These are phyloP conservation scores for Cettia cetti DNA, from an alignment of 2,113 vertebrate genomes.

Conservation along the genomic window DNA sequence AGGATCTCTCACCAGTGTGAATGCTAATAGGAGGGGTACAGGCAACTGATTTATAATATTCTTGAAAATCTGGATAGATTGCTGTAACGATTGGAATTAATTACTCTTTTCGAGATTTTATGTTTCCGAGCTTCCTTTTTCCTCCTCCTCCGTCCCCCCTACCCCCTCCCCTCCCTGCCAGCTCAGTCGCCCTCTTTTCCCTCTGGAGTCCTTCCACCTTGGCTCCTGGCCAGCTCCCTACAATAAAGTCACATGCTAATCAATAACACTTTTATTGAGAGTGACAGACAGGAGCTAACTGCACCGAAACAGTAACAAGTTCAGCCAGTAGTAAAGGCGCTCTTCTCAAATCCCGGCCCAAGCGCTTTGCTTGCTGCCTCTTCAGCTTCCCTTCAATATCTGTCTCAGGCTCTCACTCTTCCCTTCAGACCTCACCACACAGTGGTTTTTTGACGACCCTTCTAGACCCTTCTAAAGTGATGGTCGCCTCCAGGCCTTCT, in stretches of 20 bases:
- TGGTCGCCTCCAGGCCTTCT: not conserved
- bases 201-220: slow-evolving; percentile 51
- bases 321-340: not conserved
- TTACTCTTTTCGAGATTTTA: slow-evolving; percentile 63
- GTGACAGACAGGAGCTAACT: slow-evolving; percentile 66
- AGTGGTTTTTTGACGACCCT: not conserved
- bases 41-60: slow-evolving; percentile 52
- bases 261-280: slow-evolving; percentile 70
- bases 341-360: slow-evolving; percentile 8
- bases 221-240: slow-evolving; percentile 41
- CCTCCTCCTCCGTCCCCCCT: not conserved
- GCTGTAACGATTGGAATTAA: slow-evolving; percentile 58
- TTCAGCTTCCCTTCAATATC: not conserved
- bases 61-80: slow-evolving; percentile 54
- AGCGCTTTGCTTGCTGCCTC: slow-evolving; percentile 24
- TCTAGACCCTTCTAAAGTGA: not conserved
- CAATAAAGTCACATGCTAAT: slow-evolving; percentile 70
- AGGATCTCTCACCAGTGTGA: not conserved
- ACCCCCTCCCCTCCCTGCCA: not conserved
- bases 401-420: not conserved
- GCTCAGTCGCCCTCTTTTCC: slow-evolving; percentile 31
- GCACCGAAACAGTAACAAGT: slow-evolving; percentile 50
- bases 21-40: slow-evolving; percentile 19
- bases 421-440: not conserved
- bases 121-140: slow-evolving; percentile 44